A percentile compares a stretch with the other conserved stretches of the same genome.
These are phyloP conservation scores for Rhagium mordax DNA, from an alignment of 2,888 invertebrate genomes.

Conservation along the genomic window DNA sequence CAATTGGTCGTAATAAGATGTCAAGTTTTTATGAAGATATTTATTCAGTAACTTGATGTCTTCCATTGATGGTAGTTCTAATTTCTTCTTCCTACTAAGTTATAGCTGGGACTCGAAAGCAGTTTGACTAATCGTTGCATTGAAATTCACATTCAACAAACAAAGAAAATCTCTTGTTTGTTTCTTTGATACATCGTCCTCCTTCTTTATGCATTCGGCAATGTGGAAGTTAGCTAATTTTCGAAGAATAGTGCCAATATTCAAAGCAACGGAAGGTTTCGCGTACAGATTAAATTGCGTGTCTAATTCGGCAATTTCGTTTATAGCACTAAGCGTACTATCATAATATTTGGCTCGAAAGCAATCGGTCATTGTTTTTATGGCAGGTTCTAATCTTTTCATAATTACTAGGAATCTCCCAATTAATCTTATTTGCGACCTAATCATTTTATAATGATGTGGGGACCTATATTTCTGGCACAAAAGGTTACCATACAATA, in stretches of 20 bases:
- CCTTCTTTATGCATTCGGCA: conserved; percentile 42
- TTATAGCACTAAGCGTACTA: conserved; percentile 1
- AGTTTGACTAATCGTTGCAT: conserved; percentile 15
- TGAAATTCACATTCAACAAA: conserved; percentile 32
- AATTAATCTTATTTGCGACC: conserved; percentile 24
- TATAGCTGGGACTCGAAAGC: conserved; percentile 33
- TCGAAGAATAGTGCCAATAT: conserved; percentile 43
- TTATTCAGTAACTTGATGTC: conserved; percentile 37
- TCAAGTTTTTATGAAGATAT: conserved; percentile 7
- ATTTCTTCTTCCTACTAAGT: conserved; percentile 28
- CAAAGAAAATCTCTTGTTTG: conserved; percentile 27
- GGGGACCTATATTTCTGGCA: conserved; percentile 37
- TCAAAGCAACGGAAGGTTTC: conserved; percentile 34
- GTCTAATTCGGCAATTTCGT: conserved; percentile 18
- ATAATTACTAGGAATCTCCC: conserved; percentile 29
- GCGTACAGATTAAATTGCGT: conserved; percentile 29
- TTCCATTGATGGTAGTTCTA: conserved; percentile 29
- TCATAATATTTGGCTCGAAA: conserved; percentile 41
- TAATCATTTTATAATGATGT: conserved; percentile 46
- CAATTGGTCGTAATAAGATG: not conserved
- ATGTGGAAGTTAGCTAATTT: conserved; percentile 26
- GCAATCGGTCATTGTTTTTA: conserved; percentile 23
- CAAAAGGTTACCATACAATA: not conserved
- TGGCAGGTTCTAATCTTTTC: not conserved
- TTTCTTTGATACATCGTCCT: conserved; percentile 20